A percentile compares a stretch with the other conserved stretches of the same genome.
phyloP scores from a whole-genome alignment of 2,797 vertebrate species.

The Sebastes jordani region DNA sequence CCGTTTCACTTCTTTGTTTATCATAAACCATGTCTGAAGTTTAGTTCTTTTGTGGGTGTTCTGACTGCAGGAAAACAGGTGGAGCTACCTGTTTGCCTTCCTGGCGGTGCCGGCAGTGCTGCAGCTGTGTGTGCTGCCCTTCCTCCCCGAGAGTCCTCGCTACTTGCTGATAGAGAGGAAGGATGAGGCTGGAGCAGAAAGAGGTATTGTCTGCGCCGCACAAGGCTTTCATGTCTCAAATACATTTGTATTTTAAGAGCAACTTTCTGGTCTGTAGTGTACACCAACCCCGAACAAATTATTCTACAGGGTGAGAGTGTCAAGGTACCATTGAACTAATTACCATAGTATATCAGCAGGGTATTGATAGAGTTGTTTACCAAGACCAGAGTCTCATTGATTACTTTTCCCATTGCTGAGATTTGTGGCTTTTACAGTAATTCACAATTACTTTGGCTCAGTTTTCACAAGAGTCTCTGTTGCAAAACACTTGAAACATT shows the following conservation, averaged over 20 bases:
- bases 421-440: background rate
- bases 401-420: background rate
- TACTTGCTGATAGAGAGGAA: constrained; percentile 92
- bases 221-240: background rate
- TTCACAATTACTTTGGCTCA: background rate
- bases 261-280: background rate
- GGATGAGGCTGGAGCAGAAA: constrained; percentile 83
- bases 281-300: background rate
- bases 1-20: background rate
- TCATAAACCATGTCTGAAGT: background rate
- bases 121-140: constrained; percentile 89
- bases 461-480: background rate
- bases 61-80: constrained; percentile 84
- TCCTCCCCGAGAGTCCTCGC: constrained; percentile 93
- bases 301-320: background rate
- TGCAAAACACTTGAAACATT: background rate
- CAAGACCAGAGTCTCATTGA: background rate
- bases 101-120: constrained; percentile 84
- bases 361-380: background rate
- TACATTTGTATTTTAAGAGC: background rate
- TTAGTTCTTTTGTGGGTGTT: constrained; percentile 16
- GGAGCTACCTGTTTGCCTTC: constrained; percentile 90
- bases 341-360: background rate
- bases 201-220: constrained; percentile 79
- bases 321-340: background rate